A percentile compares a stretch with the other conserved stretches of the same genome.
Conservation (phyloP, 2,113 vertebrate species). For the Aspiorhynchus laticeps region DNA sequence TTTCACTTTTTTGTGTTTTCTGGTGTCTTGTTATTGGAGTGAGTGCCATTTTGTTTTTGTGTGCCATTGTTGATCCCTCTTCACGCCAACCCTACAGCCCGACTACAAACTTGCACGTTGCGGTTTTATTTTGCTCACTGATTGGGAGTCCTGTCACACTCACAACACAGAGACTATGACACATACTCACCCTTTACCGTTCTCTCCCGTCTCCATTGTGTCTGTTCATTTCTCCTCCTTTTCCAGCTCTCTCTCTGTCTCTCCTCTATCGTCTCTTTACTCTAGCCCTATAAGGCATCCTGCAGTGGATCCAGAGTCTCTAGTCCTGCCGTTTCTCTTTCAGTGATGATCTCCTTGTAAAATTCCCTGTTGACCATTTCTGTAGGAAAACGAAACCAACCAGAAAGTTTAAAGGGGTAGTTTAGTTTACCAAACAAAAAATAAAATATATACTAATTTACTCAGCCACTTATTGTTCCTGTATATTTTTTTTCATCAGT, state of each 20-base stretch:
- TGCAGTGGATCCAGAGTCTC: slow-evolving; percentile 28
- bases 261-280: slow-evolving; percentile 21
- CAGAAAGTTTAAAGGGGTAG: neutral
- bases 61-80: slow-evolving; percentile 72
- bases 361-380: neutral
- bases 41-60: slow-evolving; percentile 86
- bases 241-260: slow-evolving; percentile 34
- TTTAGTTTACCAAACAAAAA: neutral
- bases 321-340: slow-evolving; percentile 51
- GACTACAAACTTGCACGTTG: slow-evolving; percentile 82
- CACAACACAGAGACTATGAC: slow-evolving; percentile 29
- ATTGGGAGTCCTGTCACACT: slow-evolving; percentile 66
- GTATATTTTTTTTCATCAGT: neutral
- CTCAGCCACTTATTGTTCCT: neutral
- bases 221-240: slow-evolving; percentile 5
- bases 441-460: neutral
- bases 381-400: slow-evolving; percentile 9
- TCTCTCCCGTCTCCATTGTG: slow-evolving; percentile 42
- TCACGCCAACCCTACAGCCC: slow-evolving; percentile 70
- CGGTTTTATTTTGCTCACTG: slow-evolving; percentile 69
- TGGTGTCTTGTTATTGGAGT: slow-evolving; percentile 81
- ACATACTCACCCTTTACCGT: slow-evolving; percentile 16
- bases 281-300: slow-evolving; percentile 54
- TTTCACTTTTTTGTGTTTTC: slow-evolving; percentile 66
- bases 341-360: slow-evolving; percentile 51